These are phyloP conservation scores for Stegana nigrithorax DNA, from an alignment of 2,888 invertebrate genomes.

Conservation along the genomic window DNA sequence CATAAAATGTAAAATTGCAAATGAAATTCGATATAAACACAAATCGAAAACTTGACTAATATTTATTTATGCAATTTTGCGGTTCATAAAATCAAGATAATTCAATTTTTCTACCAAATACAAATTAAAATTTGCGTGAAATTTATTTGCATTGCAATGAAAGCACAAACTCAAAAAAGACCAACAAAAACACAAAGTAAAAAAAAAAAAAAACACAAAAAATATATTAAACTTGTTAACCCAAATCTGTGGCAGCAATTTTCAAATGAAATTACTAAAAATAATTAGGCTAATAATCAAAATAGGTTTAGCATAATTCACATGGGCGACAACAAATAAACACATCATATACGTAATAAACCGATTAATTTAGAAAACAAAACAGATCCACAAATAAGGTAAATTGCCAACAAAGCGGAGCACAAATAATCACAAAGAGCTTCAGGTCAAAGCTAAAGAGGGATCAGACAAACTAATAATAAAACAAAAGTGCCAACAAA, in stretches of 20 bases:
- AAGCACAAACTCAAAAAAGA: background rate
- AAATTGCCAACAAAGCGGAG: too few species aligned
- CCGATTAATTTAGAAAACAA: background rate
- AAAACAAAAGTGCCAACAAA: too few species aligned
- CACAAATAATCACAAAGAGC: too few species aligned
- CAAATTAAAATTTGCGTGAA: slow-evolving; percentile 4
- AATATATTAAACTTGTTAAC: too few species aligned
- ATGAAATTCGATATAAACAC: too few species aligned
- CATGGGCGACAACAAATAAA: background rate
- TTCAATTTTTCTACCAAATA: slow-evolving; percentile 44
- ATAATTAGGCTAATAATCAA: background rate
- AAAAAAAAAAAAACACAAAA: background rate
- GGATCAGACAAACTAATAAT: too few species aligned
- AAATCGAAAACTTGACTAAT: slow-evolving; percentile 45
- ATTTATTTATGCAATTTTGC: slow-evolving; percentile 51
- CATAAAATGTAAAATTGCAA: too few species aligned
- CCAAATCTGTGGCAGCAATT: background rate
- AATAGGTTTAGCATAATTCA: background rate
- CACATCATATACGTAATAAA: background rate
- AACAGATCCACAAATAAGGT: slow-evolving; percentile 16
- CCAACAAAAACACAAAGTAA: background rate
- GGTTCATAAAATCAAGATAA: slow-evolving; percentile 43
- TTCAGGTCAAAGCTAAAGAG: too few species aligned
- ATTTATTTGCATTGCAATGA: background rate
- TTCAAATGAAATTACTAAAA: background rate